phyloP scores from a whole-genome alignment of 2,888 invertebrate genomes.

The Hirtodrosophila cameraria region DNA sequence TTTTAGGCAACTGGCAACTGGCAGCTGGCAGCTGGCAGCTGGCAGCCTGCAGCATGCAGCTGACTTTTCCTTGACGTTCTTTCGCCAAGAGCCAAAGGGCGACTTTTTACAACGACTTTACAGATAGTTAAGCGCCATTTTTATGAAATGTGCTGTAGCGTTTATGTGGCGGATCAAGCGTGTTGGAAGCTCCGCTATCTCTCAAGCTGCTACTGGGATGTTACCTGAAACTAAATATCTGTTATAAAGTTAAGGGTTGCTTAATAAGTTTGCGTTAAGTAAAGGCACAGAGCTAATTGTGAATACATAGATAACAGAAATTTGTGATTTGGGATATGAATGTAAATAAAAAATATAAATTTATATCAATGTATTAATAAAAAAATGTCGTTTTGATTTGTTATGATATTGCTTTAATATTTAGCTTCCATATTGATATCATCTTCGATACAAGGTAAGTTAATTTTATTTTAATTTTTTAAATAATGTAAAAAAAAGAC shows the following conservation, averaged over 20 bases:
- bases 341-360: too few species aligned
- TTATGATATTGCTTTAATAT: too few species aligned
- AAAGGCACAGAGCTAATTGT: background rate
- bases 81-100: constrained; percentile 12
- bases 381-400: too few species aligned
- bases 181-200: background rate
- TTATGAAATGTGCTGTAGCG: constrained; percentile 25
- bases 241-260: background rate
- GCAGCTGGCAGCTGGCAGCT: constrained; percentile 10
- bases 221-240: background rate
- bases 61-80: background rate
- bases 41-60: background rate
- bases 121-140: constrained; percentile 15
- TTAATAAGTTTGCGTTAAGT: background rate
- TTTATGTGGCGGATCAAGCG: constrained; percentile 9
- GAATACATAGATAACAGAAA: too few species aligned
- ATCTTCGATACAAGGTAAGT: too few species aligned
- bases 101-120: constrained; percentile 12
- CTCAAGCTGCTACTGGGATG: background rate
- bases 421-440: too few species aligned
- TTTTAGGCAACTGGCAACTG: constrained; percentile 23
- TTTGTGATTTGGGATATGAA: too few species aligned
- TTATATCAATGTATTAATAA: too few species aligned
- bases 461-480: too few species aligned
- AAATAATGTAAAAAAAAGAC: too few species aligned